Base-by-base conservation (phyloP, 2,113 vertebrate species). In the Ia io region DNA sequence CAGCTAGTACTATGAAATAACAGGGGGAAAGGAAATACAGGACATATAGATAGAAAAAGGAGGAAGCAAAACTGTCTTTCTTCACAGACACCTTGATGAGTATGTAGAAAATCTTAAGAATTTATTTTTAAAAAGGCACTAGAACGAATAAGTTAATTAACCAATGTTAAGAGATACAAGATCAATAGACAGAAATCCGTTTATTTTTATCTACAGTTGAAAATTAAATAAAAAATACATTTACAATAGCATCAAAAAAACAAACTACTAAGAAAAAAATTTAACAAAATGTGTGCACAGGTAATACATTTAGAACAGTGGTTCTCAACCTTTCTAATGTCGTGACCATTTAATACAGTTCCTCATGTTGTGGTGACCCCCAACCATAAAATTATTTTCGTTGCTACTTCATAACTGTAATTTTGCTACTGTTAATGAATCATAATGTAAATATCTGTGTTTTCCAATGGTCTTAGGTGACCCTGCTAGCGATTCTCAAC, bases 211-310 rank as follows among this genome's bases (percentile, higher is more conserved):
- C 84, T 76, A 82, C 6, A 85, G 89, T 35, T 73, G 40, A 17
- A 93, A 95, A 91, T 67, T 13, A 85, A 87, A 74, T 35, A 71
- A 84, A 92, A 87, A 90, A 40, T 63, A 76, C 20, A 88, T 42
- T 79, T 71, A 73, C 1, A 51, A 28, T 59, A 84, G 9, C 32
- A n/a, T 22, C 40, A 25, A 70, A 84, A 94, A 53, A 4, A 73
- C 44, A 42, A 92, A 77, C 70, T 51, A 83, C 12, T 47, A 95
- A 84, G 22, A 13, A 91, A 61, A 59, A 71, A 91, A 90, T 47
- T 61, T 73, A 87, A 74, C 9, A 84, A 90, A 86, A 71, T 51
- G 22, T 82, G 1, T 49, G 5, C 7, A 40, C 13, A 25, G 13
- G 16, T 18, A 69, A 22, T 22, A 40, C 3, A 44, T 14, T 69